phyloP scores from a whole-genome alignment of 2,888 invertebrate species.

The Arctia plantaginis region DNA sequence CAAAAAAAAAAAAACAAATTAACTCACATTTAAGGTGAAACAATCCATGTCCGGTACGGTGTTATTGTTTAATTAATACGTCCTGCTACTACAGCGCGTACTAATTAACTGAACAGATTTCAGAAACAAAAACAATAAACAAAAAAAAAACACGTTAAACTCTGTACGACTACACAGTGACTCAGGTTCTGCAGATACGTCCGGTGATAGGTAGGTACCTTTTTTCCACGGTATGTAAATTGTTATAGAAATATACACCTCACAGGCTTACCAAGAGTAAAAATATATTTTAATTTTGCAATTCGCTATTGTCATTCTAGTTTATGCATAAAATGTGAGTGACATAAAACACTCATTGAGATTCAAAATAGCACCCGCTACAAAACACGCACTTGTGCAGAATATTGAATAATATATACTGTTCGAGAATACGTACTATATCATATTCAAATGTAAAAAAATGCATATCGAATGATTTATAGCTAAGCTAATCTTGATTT shows the following conservation, averaged over 20 bases:
- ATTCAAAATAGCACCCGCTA: constrained; percentile 64
- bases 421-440: constrained; percentile 48
- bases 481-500: constrained; percentile 54
- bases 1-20: constrained; percentile 28
- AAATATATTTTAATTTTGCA: constrained; percentile 41
- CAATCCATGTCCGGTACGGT: constrained; percentile 72
- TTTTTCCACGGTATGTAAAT: constrained; percentile 29
- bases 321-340: constrained; percentile 57
- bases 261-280: constrained; percentile 35
- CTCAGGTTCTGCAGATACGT: constrained; percentile 62
- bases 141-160: constrained; percentile 73
- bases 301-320: constrained; percentile 51
- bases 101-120: constrained; percentile 80
- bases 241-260: constrained; percentile 30
- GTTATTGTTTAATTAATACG: constrained; percentile 71
- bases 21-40: constrained; percentile 64
- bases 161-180: constrained; percentile 58
- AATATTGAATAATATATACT: constrained; percentile 63
- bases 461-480: constrained; percentile 62
- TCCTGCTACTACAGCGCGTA: constrained; percentile 66
- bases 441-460: constrained; percentile 54
- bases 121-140: constrained; percentile 69
- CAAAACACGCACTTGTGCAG: constrained; percentile 57
- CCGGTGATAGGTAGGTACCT: constrained; percentile 55
- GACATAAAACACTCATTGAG: constrained; percentile 61